A percentile compares a stretch with the other conserved stretches of the same genome.
These are phyloP conservation scores for Rhynchophorus ferrugineus DNA, from an alignment of 1,140 invertebrate species.

Conservation along the genomic window DNA sequence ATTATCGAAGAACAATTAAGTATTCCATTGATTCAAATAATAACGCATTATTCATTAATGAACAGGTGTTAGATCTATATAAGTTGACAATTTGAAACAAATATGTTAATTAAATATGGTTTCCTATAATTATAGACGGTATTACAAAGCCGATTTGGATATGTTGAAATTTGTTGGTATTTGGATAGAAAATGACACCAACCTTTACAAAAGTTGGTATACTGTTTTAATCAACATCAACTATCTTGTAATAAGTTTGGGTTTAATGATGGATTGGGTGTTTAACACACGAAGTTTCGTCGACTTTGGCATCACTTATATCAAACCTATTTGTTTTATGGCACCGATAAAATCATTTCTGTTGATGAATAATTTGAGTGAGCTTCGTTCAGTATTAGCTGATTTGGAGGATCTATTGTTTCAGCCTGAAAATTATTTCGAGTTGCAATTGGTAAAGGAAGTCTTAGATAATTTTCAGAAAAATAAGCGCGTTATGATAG, in stretches of 20 bases:
- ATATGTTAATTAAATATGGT: too few relatives aligned
- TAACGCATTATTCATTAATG: too few relatives aligned
- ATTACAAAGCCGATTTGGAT: background rate
- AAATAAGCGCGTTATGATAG: background rate
- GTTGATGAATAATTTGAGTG: background rate
- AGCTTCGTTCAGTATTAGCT: background rate
- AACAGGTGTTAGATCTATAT: too few relatives aligned
- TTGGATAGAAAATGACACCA: background rate
- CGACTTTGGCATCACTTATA: background rate
- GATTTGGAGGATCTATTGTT: background rate
- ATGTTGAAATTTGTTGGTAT: background rate
- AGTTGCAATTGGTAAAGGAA: background rate
- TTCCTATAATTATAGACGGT: background rate
- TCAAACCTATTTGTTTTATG: background rate
- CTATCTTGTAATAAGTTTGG: background rate
- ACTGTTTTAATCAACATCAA: background rate
- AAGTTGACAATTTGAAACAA: too few relatives aligned
- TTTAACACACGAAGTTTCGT: background rate
- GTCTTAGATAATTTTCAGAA: slow-evolving; percentile 1
- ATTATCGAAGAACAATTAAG: too few relatives aligned
- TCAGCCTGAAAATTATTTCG: background rate
- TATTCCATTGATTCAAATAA: too few relatives aligned
- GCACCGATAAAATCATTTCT: background rate
- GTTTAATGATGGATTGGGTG: background rate
- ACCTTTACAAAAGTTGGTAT: background rate